Base-by-base conservation (phyloP, 2,888 invertebrate species). In the Nomada lathburiana region DNA sequence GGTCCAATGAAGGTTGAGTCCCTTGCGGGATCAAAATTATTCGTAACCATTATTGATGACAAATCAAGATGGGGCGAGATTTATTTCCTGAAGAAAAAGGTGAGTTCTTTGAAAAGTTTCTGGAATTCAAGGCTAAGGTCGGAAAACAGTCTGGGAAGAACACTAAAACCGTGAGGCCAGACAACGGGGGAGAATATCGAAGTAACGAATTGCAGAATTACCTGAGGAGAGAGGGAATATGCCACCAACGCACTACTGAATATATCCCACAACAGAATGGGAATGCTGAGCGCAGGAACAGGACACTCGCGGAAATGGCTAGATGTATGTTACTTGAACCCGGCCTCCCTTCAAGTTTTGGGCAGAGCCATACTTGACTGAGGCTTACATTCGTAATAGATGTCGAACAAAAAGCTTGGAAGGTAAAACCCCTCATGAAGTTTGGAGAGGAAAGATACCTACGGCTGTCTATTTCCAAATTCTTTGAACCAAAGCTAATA, bases 211-310 rank as follows among this genome's bases (percentile, higher is more conserved):
- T 29, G 29, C 29, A 65, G 1, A 26, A 62, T 10, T 80, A 65
- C 18, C 60, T 80, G 11, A 62, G 64, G 20, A 63, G 64, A 0
- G 63, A 85, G 63, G 84, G 82, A n/a, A 82, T 85, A 20, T 20
- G 10, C 0, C 52, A 69, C 57, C 52, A 90, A 71, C 53, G 76
- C 0, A 86, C 88, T 1, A 79, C 86, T 0, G 80, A 89, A 2
- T 87, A 91, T 57, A 89, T 82, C 1, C 90, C 90, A 1, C 81
- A 90, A 69, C 86, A 90, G 63, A 92, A 91, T 80, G 90, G 89
- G 1, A 79, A 81, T 9, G 86, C 90, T 0, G 90, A 92, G 69
- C 63, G 91, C 9, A 50, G 84, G 7, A 92, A 91, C 55, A 67
- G 88, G 5, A 92, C 90, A 2, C 47, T 92, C 0, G 85, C 90